A percentile compares a stretch with the other conserved stretches of the same genome.
Evolutionary conservation across 1,140 invertebrate species (phyloP).

Genomic region (Cheumatopsyche charites): DNA sequence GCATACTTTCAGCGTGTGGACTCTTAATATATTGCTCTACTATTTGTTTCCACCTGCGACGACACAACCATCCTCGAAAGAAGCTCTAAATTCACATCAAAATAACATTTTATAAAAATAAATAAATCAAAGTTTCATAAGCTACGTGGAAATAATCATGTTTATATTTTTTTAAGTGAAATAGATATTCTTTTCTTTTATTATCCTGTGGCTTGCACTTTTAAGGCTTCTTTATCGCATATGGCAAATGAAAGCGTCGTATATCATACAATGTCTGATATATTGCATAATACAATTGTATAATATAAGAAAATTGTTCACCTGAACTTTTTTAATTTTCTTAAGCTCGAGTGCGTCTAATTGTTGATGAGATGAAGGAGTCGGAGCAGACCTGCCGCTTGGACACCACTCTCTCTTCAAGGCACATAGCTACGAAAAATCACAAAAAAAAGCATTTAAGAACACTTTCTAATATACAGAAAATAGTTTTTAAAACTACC

Average conservation of each 20-base stretch:
- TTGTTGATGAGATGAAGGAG: conserved; percentile 54
- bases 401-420: conserved; percentile 80
- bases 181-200: too few species aligned
- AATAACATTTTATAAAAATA: background rate
- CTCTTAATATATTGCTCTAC: conserved; percentile 95
- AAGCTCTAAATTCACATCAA: conserved; percentile 72
- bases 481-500: too few species aligned
- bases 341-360: conserved; percentile 75
- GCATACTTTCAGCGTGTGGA: conserved; percentile 92
- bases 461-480: too few species aligned
- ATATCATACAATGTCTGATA: too few species aligned
- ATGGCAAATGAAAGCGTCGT: too few species aligned
- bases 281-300: too few species aligned
- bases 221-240: too few species aligned
- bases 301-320: too few species aligned
- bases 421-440: conserved; percentile 70
- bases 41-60: conserved; percentile 94
- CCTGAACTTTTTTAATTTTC: conserved; percentile 90
- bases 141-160: too few species aligned
- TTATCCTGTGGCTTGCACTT: too few species aligned
- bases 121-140: background rate
- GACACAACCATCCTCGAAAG: conserved; percentile 91
- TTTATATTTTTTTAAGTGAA: background rate
- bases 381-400: conserved; percentile 55
- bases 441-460: background rate